These are phyloP conservation scores for Parotocinclus haroldoi DNA, from an alignment of 2,797 vertebrate species.

Conservation along the genomic window DNA sequence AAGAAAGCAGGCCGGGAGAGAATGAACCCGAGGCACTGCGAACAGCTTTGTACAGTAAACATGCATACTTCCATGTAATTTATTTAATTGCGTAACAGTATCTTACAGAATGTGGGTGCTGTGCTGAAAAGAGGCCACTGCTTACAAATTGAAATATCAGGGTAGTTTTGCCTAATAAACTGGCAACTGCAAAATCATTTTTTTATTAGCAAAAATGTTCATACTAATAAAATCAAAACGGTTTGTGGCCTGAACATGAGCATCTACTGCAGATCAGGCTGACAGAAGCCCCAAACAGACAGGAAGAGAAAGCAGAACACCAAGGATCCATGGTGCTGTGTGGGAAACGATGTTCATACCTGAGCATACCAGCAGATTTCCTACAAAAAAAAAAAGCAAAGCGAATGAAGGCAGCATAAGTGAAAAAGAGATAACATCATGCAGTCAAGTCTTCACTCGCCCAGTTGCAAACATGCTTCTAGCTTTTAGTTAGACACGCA, in stretches of 20 bases:
- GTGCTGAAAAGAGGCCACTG: too few relatives aligned
- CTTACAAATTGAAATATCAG: too few relatives aligned
- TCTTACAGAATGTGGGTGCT: too few relatives aligned
- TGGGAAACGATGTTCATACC: conserved; percentile 64
- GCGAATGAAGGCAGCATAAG: background rate
- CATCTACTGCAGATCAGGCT: conserved; percentile 51
- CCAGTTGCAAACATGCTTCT: background rate
- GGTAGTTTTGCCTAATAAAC: too few relatives aligned
- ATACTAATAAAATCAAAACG: too few relatives aligned
- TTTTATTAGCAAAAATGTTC: background rate
- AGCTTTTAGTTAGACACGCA: background rate
- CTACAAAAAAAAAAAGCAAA: conserved; percentile 48
- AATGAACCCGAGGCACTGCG: too few relatives aligned
- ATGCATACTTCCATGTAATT: too few relatives aligned
- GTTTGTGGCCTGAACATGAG: background rate
- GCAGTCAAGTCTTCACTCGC: background rate
- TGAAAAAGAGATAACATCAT: background rate
- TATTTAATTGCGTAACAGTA: too few relatives aligned
- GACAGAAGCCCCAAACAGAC: conserved; percentile 62
- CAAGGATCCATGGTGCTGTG: conserved; percentile 61
- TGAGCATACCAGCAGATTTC: conserved; percentile 72
- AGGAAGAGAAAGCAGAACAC: conserved; percentile 65
- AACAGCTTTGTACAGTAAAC: too few relatives aligned
- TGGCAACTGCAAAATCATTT: too few relatives aligned
- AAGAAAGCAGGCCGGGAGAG: too few relatives aligned